Evolutionary conservation across 2,113 vertebrate species (phyloP), one percentile per base, ranked within the genome.

Genomic region (Saguinus midas): DNA sequence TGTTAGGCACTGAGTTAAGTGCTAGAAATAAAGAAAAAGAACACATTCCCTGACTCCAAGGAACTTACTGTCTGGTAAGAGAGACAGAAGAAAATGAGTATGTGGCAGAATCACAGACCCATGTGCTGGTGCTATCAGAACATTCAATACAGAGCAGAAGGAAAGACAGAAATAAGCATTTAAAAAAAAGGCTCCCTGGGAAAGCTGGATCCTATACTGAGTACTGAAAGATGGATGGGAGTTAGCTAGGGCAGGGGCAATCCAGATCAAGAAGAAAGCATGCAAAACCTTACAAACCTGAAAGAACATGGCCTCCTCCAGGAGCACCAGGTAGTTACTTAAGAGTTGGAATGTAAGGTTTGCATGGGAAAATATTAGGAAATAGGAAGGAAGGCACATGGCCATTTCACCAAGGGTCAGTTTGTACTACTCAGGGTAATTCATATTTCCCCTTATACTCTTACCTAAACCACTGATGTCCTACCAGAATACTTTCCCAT

Each of bases 11-110:
- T 12, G 20, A 81, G 32, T 16, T 91, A 70, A 94, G 66, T 73
- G 78, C 61, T 93, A 50, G 73, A 87, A 76, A 92, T 68, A 83
- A 84, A 66, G 58, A 86, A n/a, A 55, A 88, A 16, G 75, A n/a
- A 81, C 52, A 55, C 45, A 55, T 50, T 84, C n/a, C 32, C 45
- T 68, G 17, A 58, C 80, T 82, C 40, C 21, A 58, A 78, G 37
- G 83, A 83, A n/a, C 29, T 94, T 79, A 91, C 13, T 80, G 12
- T 13, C 72, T 80, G 82, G 66, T 40, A 37, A 87, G 27, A 16
- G 18, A 90, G 29, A 57, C 8, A 94, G 32, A 68, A 94, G 61
- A 87, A 95, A 91, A 93, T 58, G n/a, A 87, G 11, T n/a, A 88
- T 17, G 43, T 6, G 29, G 43, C 17, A 92, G 45, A 96, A 58